Percentiles rank a stretch among this genome's conserved stretches.
Conservation (phyloP, 2,888 invertebrate genomes). For the Bhutanitis thaidina region DNA sequence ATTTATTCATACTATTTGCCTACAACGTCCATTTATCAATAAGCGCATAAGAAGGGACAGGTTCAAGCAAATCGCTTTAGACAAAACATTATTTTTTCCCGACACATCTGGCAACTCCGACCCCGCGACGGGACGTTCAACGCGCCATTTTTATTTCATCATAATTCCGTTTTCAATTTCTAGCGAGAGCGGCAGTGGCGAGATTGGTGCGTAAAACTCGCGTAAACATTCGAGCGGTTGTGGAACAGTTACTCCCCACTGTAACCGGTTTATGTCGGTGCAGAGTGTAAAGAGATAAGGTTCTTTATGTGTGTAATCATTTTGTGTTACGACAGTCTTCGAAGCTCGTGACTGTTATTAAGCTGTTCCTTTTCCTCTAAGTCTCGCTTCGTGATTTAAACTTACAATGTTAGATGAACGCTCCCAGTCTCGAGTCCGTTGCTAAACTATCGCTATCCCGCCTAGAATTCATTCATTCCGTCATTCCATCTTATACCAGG, state of each 20-base stretch:
- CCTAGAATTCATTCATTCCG: too few species aligned
- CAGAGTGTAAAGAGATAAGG: conserved; percentile 73
- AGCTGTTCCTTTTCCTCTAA: conserved; percentile 43
- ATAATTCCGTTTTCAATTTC: conserved; percentile 75
- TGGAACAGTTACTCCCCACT: conserved; percentile 54
- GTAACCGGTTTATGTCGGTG: conserved; percentile 67
- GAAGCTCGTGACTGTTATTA: conserved; percentile 64
- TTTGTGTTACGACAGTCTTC: conserved; percentile 65
- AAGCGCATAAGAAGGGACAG: neutral
- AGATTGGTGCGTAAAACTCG: conserved; percentile 75
- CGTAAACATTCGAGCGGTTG: conserved; percentile 73
- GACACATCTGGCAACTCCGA: conserved; percentile 18
- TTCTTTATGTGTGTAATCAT: conserved; percentile 76
- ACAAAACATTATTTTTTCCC: conserved; percentile 4
- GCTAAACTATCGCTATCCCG: conserved; percentile 20
- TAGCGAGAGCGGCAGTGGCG: conserved; percentile 46
- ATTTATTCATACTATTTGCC: too few species aligned
- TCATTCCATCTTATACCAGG: too few species aligned
- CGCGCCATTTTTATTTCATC: conserved; percentile 61
- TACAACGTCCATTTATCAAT: too few species aligned
- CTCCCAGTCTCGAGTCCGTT: neutral
- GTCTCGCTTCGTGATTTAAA: conserved; percentile 44
- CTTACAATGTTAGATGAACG: conserved; percentile 29
- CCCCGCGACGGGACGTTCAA: conserved; percentile 20
- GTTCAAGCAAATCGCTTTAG: neutral